Evolutionary conservation across 2,113 vertebrate genomes (phyloP).

Genomic region (Protobothrops mucrosquamatus): DNA sequence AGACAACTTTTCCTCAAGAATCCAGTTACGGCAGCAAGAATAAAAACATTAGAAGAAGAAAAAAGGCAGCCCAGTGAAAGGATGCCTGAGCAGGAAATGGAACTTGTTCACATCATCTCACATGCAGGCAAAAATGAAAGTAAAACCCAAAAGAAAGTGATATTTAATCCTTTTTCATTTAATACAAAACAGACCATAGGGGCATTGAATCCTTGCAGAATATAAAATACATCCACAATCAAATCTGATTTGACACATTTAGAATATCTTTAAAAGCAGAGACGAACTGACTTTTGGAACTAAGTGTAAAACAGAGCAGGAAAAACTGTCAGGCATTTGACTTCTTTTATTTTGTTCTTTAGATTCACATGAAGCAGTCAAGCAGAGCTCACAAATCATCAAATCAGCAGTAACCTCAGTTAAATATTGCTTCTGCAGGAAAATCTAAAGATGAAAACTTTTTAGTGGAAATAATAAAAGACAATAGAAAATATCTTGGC

Average conservation of each 20-base stretch:
- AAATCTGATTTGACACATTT: neutral
- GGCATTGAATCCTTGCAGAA: neutral
- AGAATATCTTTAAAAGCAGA: neutral
- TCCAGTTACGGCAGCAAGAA: neutral
- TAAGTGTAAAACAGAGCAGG: neutral
- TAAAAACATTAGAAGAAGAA: neutral
- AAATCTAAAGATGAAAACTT: neutral
- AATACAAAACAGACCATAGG: neutral
- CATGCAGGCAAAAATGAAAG: neutral
- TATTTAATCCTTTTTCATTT: neutral
- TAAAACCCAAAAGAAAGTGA: neutral
- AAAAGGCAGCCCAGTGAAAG: neutral
- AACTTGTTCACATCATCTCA: neutral
- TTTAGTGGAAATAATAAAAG: neutral
- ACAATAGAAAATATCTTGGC: neutral
- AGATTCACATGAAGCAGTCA: neutral
- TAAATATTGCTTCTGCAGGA: neutral
- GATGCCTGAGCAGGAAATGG: neutral
- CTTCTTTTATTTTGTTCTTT: neutral
- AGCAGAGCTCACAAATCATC: neutral
- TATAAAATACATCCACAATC: neutral
- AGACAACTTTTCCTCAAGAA: neutral
- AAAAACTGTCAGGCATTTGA: neutral
- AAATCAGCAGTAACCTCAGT: neutral
- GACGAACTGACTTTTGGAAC: neutral